Conservation (phyloP, 2,888 invertebrate species). For the Drosophila mulleri region DNA sequence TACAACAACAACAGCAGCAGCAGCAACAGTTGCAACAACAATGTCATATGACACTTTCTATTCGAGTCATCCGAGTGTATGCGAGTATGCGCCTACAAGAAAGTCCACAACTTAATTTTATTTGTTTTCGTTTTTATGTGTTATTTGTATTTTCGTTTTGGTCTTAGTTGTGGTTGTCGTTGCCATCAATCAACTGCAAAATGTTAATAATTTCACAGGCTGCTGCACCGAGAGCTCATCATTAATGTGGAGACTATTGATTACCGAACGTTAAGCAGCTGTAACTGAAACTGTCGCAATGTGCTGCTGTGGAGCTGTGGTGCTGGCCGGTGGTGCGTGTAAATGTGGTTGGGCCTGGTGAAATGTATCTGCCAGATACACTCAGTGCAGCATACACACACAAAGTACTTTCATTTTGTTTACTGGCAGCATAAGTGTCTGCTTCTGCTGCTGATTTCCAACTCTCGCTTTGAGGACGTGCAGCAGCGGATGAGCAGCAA, state of each 20-base stretch:
- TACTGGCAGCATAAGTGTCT: constrained; percentile 35
- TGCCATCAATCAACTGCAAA: constrained; percentile 66
- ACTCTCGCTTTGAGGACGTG: constrained; percentile 52
- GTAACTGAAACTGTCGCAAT: constrained; percentile 46
- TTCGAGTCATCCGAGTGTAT: constrained; percentile 44
- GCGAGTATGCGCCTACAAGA: constrained; percentile 54
- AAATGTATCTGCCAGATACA: constrained; percentile 54
- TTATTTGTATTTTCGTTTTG: not conserved
- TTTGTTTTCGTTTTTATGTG: not conserved
- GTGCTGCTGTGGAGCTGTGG: constrained; percentile 6
- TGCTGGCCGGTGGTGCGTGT: constrained; percentile 49
- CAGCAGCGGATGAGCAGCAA: constrained; percentile 37
- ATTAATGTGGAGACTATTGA: constrained; percentile 60
- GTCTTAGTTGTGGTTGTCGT: constrained; percentile 12
- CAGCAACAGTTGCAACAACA: not conserved
- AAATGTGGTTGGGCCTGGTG: constrained; percentile 62
- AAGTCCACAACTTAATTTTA: constrained; percentile 41
- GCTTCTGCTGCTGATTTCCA: constrained; percentile 45
- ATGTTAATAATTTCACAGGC: constrained; percentile 57
- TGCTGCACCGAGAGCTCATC: constrained; percentile 28
- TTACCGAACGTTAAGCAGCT: constrained; percentile 46
- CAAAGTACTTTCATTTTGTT: constrained; percentile 68
- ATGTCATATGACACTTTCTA: constrained; percentile 70
- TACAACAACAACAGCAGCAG: constrained; percentile 7
- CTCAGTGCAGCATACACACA: not conserved